Percentiles rank a stretch among this genome's conserved stretches.
These are phyloP conservation scores for Sciaenops ocellatus DNA, from an alignment of 2,797 vertebrate species.

Conservation along the genomic window DNA sequence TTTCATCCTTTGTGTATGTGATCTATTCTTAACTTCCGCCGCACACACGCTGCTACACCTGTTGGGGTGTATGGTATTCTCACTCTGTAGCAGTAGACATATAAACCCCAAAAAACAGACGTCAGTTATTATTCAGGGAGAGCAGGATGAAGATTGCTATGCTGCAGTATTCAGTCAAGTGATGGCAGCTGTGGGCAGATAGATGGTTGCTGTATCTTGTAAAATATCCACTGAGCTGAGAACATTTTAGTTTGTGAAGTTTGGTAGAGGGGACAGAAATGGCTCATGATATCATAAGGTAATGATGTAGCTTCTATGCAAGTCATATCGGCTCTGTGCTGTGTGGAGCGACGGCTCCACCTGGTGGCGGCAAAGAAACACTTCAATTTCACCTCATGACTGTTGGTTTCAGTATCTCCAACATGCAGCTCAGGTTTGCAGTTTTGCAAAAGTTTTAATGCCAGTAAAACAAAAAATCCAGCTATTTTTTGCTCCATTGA, in stretches of 20 bases:
- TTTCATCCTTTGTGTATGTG: constrained; percentile 57
- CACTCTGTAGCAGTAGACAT: not conserved
- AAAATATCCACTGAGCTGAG: not conserved
- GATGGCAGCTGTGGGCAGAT: not conserved
- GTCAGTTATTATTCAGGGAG: not conserved
- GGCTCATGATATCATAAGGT: constrained; percentile 38
- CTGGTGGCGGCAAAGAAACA: constrained; percentile 50
- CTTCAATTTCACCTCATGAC: not conserved
- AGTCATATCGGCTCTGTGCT: not conserved
- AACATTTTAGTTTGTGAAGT: not conserved
- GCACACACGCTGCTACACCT: not conserved
- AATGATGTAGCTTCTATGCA: constrained; percentile 23
- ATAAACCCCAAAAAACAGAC: not conserved
- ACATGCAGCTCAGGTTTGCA: not conserved
- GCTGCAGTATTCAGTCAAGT: not conserved
- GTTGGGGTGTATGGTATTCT: constrained; percentile 16
- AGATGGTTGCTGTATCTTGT: not conserved
- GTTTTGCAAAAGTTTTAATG: not conserved
- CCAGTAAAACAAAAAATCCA: not conserved
- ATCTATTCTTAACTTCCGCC: constrained; percentile 52
- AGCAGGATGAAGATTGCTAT: not conserved
- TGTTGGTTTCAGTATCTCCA: not conserved
- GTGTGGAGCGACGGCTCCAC: constrained; percentile 40
- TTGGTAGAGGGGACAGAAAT: constrained; percentile 21
- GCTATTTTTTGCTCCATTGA: not conserved